These are phyloP conservation scores for Calameuta filiformis DNA, from an alignment of 2,888 invertebrate species.

Conservation along the genomic window DNA sequence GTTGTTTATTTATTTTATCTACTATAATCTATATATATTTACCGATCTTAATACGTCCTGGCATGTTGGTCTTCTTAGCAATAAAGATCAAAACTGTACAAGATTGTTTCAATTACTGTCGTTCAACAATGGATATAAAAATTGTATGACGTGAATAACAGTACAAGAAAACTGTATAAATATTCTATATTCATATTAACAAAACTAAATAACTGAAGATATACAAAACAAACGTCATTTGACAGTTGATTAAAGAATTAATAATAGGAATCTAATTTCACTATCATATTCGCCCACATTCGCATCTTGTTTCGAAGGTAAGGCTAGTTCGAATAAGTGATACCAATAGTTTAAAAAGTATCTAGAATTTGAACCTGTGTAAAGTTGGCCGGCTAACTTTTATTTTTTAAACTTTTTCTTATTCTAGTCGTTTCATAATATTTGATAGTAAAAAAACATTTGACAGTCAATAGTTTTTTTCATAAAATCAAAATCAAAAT, in stretches of 20 bases:
- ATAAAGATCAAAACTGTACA: background rate
- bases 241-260: background rate
- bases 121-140: background rate
- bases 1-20: conserved; percentile 16
- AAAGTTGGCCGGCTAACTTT: too few relatives aligned
- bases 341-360: background rate
- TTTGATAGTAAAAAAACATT: too few relatives aligned
- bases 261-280: background rate
- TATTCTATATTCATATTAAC: background rate
- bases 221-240: background rate
- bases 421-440: too few relatives aligned
- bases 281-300: background rate
- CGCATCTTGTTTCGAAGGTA: background rate
- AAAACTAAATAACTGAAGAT: background rate
- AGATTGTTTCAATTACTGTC: background rate
- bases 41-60: conserved; percentile 54
- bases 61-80: conserved; percentile 34
- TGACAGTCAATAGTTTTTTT: too few relatives aligned
- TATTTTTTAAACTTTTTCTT: too few relatives aligned
- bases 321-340: background rate
- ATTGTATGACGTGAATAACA: background rate
- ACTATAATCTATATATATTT: conserved; percentile 18
- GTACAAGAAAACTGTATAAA: background rate
- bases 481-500: too few relatives aligned
- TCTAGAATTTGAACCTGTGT: background rate